These are phyloP conservation scores for Itoplectis maculator DNA, from an alignment of 2,888 invertebrate species.

Conservation along the genomic window DNA sequence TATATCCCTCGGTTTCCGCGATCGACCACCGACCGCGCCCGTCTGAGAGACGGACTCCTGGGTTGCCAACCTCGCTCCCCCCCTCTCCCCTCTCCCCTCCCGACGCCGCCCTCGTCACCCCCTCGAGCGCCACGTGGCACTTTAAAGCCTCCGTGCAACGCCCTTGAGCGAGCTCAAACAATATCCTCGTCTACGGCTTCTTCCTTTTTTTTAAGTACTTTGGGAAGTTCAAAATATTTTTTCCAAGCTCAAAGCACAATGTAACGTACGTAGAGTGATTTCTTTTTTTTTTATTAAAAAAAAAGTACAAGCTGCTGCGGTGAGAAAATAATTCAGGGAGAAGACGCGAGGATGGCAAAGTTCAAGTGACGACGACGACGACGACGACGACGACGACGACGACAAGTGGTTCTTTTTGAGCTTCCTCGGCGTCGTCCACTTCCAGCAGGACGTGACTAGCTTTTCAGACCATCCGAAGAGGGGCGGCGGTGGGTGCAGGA, in stretches of 20 bases:
- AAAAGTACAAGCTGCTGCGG: not conserved
- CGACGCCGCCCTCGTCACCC: no score
- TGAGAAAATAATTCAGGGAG: constrained; percentile 7
- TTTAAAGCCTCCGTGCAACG: constrained; percentile 59
- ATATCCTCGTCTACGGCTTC: no score
- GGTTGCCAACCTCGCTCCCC: constrained; percentile 39
- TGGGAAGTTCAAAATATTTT: no score
- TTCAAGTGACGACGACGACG: constrained; percentile 16
- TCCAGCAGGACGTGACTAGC: constrained; percentile 4
- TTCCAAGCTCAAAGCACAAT: no score
- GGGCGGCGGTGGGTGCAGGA: not conserved
- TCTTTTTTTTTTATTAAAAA: not conserved
- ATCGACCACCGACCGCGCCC: constrained; percentile 77
- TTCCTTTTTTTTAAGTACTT: no score
- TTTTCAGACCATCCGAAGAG: not conserved
- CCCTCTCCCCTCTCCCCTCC: no score
- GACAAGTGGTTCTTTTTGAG: constrained; percentile 10
- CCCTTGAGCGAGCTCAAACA: not conserved
- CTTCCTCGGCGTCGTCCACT: constrained; percentile 17
- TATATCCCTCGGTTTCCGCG: constrained; percentile 67
- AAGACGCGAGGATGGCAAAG: constrained; percentile 2
- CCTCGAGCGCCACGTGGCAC: constrained; percentile 68
- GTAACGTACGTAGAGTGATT: no score
- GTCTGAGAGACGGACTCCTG: constrained; percentile 77
- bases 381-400: no score